phyloP scores from a whole-genome alignment of 1,140 invertebrate species.

The Copidosoma floridanum region DNA sequence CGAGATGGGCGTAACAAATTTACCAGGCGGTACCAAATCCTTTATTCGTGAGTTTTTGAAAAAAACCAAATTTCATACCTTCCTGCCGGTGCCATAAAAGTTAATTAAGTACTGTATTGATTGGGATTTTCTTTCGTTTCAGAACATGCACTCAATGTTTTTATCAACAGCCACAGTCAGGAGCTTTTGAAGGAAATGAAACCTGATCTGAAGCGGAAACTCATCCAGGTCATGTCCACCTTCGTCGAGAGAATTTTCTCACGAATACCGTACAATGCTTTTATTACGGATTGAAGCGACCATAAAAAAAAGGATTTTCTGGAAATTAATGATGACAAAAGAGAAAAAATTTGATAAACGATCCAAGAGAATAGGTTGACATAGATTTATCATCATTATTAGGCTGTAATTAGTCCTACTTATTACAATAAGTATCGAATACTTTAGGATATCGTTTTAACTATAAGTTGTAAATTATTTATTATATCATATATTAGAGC shows the following conservation, averaged over 20 bases:
- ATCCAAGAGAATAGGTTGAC: too few relatives aligned
- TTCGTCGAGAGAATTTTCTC: conserved; percentile 74
- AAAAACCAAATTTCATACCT: conserved; percentile 1
- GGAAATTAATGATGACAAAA: too few relatives aligned
- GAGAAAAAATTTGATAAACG: too few relatives aligned
- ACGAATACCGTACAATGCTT: conserved; percentile 75
- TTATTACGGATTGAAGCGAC: conserved; percentile 62
- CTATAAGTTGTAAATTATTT: too few relatives aligned
- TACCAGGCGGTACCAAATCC: conserved; percentile 72
- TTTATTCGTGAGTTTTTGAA: conserved; percentile 69
- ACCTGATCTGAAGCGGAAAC: conserved; percentile 73
- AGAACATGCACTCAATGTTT: conserved; percentile 82
- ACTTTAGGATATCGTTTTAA: too few relatives aligned
- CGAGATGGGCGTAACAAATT: conserved; percentile 78
- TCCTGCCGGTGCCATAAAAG: too few relatives aligned
- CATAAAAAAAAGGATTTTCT: too few relatives aligned
- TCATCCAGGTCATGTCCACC: conserved; percentile 69
- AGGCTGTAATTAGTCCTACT: too few relatives aligned
- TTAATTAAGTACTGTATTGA: too few relatives aligned
- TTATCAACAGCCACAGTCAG: conserved; percentile 81
- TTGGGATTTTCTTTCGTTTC: conserved; percentile 26
- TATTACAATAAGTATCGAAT: too few relatives aligned
- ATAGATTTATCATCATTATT: too few relatives aligned
- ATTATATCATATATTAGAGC: too few relatives aligned
- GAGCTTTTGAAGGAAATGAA: conserved; percentile 84